Evolutionary conservation across 2,113 vertebrate genomes (phyloP).

Genomic region (Thalassoma bifasciatum): DNA sequence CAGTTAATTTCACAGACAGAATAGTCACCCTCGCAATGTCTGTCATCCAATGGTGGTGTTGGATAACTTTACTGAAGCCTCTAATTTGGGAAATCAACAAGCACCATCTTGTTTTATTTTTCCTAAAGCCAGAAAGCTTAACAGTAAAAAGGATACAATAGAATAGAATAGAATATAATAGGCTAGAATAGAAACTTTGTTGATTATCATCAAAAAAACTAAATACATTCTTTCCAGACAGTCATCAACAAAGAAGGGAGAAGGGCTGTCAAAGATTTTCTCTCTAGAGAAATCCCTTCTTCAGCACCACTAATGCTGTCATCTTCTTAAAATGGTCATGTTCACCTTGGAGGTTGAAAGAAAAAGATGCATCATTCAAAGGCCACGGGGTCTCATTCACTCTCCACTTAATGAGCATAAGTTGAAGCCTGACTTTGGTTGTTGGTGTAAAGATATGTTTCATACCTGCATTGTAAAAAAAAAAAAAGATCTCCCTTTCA

Average conservation of each 20-base stretch:
- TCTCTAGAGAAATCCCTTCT: not conserved
- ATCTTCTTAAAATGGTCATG: not conserved
- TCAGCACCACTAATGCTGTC: not conserved
- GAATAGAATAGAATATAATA: no score
- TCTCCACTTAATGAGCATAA: slow-evolving; percentile 24
- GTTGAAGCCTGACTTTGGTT: slow-evolving; percentile 6
- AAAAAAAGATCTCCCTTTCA: slow-evolving; percentile 25
- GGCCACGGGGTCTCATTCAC: slow-evolving; percentile 31
- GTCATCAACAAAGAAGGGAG: no score
- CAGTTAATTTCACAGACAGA: not conserved
- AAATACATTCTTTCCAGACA: no score
- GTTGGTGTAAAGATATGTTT: slow-evolving; percentile 25
- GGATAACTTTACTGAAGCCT: not conserved
- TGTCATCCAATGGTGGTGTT: not conserved
- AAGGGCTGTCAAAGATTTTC: no score
- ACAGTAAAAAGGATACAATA: no score
- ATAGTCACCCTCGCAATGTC: not conserved
- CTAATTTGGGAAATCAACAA: not conserved
- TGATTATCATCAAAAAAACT: no score
- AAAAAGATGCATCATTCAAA: slow-evolving; percentile 47
- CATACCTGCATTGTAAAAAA: slow-evolving; percentile 40
- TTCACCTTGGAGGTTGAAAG: not conserved
- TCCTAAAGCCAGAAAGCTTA: no score
- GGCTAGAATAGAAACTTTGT: no score
- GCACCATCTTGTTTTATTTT: not conserved